Conservation (phyloP, 2,113 vertebrate genomes). For the Ramphastos sulfuratus region DNA sequence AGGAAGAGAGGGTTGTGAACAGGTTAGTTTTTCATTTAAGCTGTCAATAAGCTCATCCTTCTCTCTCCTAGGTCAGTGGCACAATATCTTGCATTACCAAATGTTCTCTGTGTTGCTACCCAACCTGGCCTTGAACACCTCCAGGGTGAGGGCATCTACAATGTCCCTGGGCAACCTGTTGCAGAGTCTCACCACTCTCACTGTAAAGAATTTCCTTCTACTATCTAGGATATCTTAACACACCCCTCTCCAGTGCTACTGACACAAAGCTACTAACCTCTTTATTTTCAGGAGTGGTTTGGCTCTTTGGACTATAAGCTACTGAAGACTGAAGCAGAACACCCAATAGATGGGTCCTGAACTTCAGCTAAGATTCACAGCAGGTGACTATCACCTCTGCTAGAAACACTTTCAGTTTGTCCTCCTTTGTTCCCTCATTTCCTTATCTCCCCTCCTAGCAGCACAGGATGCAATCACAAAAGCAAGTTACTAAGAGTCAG, state of each 20-base stretch:
- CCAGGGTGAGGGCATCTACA: too few relatives aligned
- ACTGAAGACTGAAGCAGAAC: background rate
- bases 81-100: background rate
- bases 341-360: background rate
- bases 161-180: too few relatives aligned
- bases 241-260: background rate
- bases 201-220: too few relatives aligned
- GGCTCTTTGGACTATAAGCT: background rate
- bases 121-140: too few relatives aligned
- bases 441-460: background rate
- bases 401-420: background rate
- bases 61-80: background rate
- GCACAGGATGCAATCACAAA: background rate
- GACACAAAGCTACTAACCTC: background rate
- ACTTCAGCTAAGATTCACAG: background rate
- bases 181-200: too few relatives aligned
- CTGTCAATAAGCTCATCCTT: background rate
- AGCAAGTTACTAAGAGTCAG: conserved; percentile 21
- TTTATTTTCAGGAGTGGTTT: background rate
- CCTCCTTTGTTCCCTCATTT: background rate
- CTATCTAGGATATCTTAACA: too few relatives aligned
- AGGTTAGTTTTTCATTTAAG: background rate
- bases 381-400: background rate
- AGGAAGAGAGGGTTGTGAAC: background rate
- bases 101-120: background rate